phyloP scores from a whole-genome alignment of 1,140 invertebrate genomes.

The Drosophila pseudoobscura region DNA sequence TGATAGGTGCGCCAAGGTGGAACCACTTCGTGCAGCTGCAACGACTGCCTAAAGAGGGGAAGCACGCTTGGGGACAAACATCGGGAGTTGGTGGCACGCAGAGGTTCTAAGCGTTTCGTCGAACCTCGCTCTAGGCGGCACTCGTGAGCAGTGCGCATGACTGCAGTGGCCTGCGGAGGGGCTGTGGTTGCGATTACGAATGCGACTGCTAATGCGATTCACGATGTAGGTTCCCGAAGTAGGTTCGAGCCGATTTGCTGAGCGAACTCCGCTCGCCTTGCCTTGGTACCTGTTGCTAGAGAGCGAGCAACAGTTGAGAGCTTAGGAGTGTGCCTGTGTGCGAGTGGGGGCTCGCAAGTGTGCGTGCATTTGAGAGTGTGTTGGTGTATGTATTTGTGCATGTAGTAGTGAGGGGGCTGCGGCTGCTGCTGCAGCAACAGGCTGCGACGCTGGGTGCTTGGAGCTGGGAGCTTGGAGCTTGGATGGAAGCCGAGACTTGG shows the following conservation, averaged over 20 bases:
- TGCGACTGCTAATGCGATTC: not conserved
- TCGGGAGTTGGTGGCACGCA: constrained; percentile 3
- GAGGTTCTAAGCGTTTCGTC: too few species aligned
- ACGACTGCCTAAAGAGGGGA: not conserved
- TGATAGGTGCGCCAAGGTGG: constrained; percentile 24
- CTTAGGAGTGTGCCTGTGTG: constrained; percentile 15
- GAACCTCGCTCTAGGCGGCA: too few species aligned
- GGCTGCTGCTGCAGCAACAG: constrained; percentile 66
- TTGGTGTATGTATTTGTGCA: constrained; percentile 12
- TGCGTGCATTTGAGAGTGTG: constrained; percentile 6
- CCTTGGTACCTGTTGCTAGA: constrained; percentile 77
- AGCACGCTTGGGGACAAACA: not conserved
- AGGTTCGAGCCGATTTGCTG: too few species aligned
- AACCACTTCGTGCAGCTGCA: not conserved
- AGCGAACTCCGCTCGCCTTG: constrained; percentile 3
- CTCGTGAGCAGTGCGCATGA: not conserved
- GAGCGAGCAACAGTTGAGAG: constrained; percentile 80
- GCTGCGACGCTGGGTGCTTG: constrained; percentile 24
- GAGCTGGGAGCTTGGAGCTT: not conserved
- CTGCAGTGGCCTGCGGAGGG: not conserved
- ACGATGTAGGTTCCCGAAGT: too few species aligned
- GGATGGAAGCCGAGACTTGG: not conserved
- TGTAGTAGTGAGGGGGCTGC: constrained; percentile 15
- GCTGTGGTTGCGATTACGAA: not conserved
- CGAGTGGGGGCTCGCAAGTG: constrained; percentile 13